Evolutionary conservation across 1,140 invertebrate genomes (phyloP).

Genomic region (Drosophila nebulosa): DNA sequence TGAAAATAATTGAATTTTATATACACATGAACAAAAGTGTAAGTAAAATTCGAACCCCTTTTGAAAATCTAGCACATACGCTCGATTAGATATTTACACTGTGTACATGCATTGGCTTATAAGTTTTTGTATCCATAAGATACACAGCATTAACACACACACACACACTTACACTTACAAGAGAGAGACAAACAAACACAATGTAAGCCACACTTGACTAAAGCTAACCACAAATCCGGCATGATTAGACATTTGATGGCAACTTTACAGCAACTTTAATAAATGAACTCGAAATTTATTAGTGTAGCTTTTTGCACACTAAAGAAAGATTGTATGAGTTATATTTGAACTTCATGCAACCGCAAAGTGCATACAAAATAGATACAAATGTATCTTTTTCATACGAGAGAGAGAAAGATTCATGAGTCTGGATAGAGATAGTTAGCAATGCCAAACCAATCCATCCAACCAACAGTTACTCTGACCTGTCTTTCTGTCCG

Average conservation of each 20-base stretch:
- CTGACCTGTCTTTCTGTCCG: not conserved
- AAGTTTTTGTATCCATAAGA: slow-evolving; percentile 50
- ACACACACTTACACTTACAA: not conserved
- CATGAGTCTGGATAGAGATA: not conserved
- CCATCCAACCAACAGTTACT: slow-evolving; percentile 14
- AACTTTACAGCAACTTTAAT: slow-evolving; percentile 53
- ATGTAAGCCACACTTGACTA: slow-evolving; percentile 34
- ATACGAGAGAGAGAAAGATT: not conserved
- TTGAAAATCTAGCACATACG: not conserved
- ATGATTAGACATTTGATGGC: slow-evolving; percentile 59
- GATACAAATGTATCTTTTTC: slow-evolving; percentile 4
- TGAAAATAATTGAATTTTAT: no score
- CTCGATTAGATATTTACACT: not conserved
- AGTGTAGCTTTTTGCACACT: slow-evolving; percentile 1
- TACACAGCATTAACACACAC: slow-evolving; percentile 17
- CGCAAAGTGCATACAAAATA: slow-evolving; percentile 41
- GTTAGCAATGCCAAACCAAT: not conserved
- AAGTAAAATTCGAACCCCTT: not conserved
- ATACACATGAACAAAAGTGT: no score
- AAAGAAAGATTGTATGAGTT: not conserved
- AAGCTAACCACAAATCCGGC: slow-evolving; percentile 56
- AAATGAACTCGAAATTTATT: slow-evolving; percentile 59
- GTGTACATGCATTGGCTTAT: not conserved
- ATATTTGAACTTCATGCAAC: slow-evolving; percentile 20
- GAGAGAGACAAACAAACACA: slow-evolving; percentile 20